phyloP scores from a whole-genome alignment of 2,113 vertebrate genomes.

The Tretioscincus oriximinensis region DNA sequence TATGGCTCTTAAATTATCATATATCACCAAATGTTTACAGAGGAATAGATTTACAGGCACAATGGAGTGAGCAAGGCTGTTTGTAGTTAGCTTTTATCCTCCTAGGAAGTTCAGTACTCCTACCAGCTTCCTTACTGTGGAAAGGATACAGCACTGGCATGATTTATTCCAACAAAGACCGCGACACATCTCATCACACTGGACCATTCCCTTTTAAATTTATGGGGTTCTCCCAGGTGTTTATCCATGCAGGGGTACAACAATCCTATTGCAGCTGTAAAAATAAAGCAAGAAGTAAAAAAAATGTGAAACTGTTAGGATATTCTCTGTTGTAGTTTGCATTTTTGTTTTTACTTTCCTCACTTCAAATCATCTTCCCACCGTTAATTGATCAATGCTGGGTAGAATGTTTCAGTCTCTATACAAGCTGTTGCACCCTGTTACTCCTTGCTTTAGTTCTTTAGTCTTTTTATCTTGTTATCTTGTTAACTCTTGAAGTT shows the following conservation, averaged over 20 bases:
- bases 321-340: too few relatives aligned
- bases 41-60: background rate
- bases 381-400: too few relatives aligned
- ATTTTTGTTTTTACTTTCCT: too few relatives aligned
- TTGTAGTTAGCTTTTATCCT: constrained; percentile 33
- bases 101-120: constrained; percentile 39
- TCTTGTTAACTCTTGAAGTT: too few relatives aligned
- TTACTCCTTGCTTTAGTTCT: too few relatives aligned
- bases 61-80: background rate
- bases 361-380: too few relatives aligned
- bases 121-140: background rate
- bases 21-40: background rate
- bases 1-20: background rate
- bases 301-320: too few relatives aligned
- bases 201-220: constrained; percentile 97
- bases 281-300: constrained; percentile 41
- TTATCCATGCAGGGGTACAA: constrained; percentile 95
- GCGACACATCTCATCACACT: constrained; percentile 97
- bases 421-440: too few relatives aligned
- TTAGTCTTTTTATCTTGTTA: too few relatives aligned
- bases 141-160: constrained; percentile 97
- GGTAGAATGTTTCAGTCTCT: too few relatives aligned
- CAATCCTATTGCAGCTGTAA: constrained; percentile 88
- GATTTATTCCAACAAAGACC: constrained; percentile 97
- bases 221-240: constrained; percentile 91